Base-by-base conservation (phyloP, 2,113 vertebrate genomes). In the Paralichthys olivaceus region DNA sequence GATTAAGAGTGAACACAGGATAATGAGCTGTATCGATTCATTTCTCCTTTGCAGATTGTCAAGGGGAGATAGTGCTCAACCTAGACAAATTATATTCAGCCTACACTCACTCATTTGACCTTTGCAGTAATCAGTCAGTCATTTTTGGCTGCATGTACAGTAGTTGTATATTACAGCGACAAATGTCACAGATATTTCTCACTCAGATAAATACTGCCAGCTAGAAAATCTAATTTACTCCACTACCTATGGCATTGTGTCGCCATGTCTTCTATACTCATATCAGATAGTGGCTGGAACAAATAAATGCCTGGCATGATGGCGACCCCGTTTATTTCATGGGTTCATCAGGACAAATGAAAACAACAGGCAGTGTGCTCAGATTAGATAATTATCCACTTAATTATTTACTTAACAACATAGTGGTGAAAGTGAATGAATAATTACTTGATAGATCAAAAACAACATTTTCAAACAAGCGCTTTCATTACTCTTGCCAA, bases 191-290 rank as follows among this genome's bases (percentile, higher is more conserved):
- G 7, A 77, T 69, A 89, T 82, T 84, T 72, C 62, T 74, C 11
- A 17, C 45, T 12, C 59, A 88, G 86, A 89, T 91, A 84, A 85
- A 78, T 57, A 55, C 32, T 72, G 29, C 63, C 74, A 45, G 67
- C 63, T 83, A 82, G 86, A 83, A 77, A 87, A 84, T 78, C 63
- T 37, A 87, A 93, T 91, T 87, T 86, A 88, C 61, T 75, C 43
- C 29, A 20, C 32, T 54, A 83, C 75, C 69, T 77, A 67, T 83
- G 59, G 47, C 68, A 81, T 71, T 78, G 55, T 75, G 62, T 75
- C 11, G 7, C 43, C 6, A 15, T 1, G 20, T 20, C 40, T 63
- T 68, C 29, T 3, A 17, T 69, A 19, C 29, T 4, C 32, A 6
- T 37, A 59, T 81, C 43, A 72, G 77, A 76, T 64, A 23, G 26